Evolutionary conservation across 1,140 invertebrate species (phyloP), one percentile per base, ranked within the genome.

Genomic region (Phortica variegata): DNA sequence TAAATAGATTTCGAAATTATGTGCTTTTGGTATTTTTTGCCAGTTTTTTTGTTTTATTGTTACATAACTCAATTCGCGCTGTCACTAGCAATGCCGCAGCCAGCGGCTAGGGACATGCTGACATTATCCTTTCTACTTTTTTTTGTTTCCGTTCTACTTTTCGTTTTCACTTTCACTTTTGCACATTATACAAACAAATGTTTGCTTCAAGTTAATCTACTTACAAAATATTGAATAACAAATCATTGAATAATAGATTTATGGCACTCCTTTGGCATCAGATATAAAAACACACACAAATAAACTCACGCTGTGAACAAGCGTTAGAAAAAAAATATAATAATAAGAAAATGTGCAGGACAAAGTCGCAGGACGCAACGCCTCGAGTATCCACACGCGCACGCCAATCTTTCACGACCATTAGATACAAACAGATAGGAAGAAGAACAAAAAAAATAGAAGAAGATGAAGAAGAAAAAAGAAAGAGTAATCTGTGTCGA

Each of bases 161-260:
- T 26, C 23, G 23, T 6, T 26, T 26, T 26, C 23, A 10, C 10
- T 26, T 26, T 26, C 10, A 26, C 23, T 26, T 26, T 26, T 6
- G 6, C 20, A 2, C 45, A 34, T 26, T 46, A 38, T 18, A 8
- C 53, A 54, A 65, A 65, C 63, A 68, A 68, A 63, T 69, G 65
- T 65, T 19, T 45, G 51, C 48, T 50, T 58, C 59, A 70, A 70
- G 61, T 71, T 70, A 71, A 70, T 70, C 66, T 70, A 68, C 68
- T 70, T 60, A 62, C 66, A 70, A 70, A 70, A 70, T 70, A 70
- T 70, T 70, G 66, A 70, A 70, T 71, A 70, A 70, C 66, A 70
- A 70, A 70, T 70, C 66, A 70, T 70, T 58, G 57, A 55, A 70
- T 70, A 70, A 70, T 70, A 68, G 66, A 70, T 70, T 70, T 70